Base-by-base conservation (phyloP, 2,113 vertebrate species). In the Chrysemys picta region DNA sequence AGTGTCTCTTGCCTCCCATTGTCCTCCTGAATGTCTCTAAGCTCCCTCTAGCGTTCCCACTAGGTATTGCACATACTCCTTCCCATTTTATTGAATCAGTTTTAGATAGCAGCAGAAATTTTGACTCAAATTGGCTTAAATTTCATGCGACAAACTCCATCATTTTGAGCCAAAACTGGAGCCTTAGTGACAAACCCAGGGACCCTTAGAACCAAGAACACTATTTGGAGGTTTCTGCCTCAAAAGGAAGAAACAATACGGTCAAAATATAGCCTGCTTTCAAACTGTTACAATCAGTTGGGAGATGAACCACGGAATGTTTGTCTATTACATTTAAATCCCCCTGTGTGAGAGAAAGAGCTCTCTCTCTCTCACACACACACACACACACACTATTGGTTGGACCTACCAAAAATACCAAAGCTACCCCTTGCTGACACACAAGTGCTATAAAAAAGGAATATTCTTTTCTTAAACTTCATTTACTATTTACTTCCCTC, bases 381-480 rank as follows among this genome's bases (percentile, higher is more conserved):
- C n/a, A n/a, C 80, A 69, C 27, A 69, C 87, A 56, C 52, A 69
- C 8, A n/a, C 85, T 91, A 80, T 19, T 49, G 54, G 31, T 90
- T 89, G 42, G 7, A 82, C 38, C 54, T 10, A 80, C 24, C 1
- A 5, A 93, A 96, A 57, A 59, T 16, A 45, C 76, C 75, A 6
- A 80, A 72, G 10, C 59, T 92, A 62, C 12, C 31, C 80, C 53
- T 53, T 78, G 49, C 53, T 80, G 76, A 14, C 17, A 90, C 86
- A 78, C 24, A 57, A 21, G 59, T 79, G 72, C 92, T 89, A 25
- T 29, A 54, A 53, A 49, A 69, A 53, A 49, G 27, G 1, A 69
- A 50, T 29, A 17, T 69, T 85, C 35, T 93, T 92, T 83, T 90
- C 83, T 82, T 53, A 78, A 83, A 10, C 80, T 94, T 95, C 94